Percentiles rank a stretch among this genome's conserved stretches.
Evolutionary conservation across 2,888 invertebrate genomes (phyloP).

Genomic region (Deilephila elpenor): DNA sequence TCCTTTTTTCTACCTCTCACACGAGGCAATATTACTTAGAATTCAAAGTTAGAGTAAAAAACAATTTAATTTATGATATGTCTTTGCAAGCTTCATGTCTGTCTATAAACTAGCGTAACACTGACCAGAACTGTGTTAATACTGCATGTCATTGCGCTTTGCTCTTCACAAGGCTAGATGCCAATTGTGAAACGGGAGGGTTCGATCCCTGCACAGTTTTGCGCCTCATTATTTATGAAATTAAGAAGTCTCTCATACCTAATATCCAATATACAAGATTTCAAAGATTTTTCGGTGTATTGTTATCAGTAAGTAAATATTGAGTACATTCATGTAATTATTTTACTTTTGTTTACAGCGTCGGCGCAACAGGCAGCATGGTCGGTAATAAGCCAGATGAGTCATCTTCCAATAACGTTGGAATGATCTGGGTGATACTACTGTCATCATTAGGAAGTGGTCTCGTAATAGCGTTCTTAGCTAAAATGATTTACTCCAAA

Average conservation of each 20-base stretch:
- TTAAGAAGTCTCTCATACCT: neutral
- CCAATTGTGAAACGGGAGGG: too few species aligned
- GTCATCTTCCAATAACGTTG: neutral
- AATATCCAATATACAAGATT: neutral
- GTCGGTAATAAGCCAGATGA: neutral
- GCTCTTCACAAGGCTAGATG: too few species aligned
- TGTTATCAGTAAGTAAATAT: neutral
- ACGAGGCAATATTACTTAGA: too few species aligned
- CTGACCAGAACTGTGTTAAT: too few species aligned
- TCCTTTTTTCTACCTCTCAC: too few species aligned
- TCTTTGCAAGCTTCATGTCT: too few species aligned
- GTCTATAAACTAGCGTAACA: too few species aligned
- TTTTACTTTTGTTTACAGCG: neutral
- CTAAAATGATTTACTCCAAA: constrained; percentile 18
- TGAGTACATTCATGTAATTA: neutral
- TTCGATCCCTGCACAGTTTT: neutral
- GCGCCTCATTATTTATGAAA: neutral
- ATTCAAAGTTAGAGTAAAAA: too few species aligned
- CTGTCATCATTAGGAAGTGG: constrained; percentile 15
- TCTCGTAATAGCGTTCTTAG: constrained; percentile 2
- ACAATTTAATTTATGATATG: too few species aligned
- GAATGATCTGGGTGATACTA: constrained; percentile 16
- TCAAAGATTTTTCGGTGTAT: neutral
- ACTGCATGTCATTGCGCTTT: too few species aligned
- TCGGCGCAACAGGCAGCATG: neutral